A percentile compares a stretch with the other conserved stretches of the same genome.
phyloP scores from a whole-genome alignment of 2,113 vertebrate genomes.

The Melospiza georgiana region DNA sequence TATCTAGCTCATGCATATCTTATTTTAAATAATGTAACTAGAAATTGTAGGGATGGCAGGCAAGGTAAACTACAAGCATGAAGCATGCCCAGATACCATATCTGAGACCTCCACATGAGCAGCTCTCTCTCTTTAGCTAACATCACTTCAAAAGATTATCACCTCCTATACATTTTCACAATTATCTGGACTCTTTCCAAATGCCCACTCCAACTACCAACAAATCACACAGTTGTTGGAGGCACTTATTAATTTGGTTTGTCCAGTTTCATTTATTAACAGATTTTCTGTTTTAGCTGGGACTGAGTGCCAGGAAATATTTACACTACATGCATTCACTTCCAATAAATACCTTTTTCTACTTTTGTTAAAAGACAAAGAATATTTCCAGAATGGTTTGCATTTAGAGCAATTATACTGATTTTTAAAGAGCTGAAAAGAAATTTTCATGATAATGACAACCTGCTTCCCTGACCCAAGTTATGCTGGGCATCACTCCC shows the following conservation, averaged over 20 bases:
- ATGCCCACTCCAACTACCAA: not conserved
- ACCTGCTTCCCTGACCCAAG: not conserved
- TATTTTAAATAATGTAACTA: not conserved
- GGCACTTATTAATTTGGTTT: not conserved
- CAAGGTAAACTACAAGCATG: not conserved
- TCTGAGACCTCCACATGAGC: not conserved
- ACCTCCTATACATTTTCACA: not conserved
- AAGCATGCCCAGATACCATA: rapidly evolving
- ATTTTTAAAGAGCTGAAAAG: not conserved
- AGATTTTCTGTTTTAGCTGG: not conserved
- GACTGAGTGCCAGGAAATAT: not conserved
- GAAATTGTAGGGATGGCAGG: not conserved
- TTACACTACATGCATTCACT: not conserved
- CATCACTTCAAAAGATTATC: not conserved
- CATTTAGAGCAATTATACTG: not conserved
- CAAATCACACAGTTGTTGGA: not conserved
- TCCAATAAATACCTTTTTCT: not conserved
- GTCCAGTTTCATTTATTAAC: not conserved
- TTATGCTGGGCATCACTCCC: not conserved
- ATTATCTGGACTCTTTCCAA: not conserved
- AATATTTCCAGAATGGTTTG: not conserved
- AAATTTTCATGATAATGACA: not conserved
- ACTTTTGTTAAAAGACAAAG: not conserved
- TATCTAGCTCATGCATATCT: not conserved
- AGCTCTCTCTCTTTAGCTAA: not conserved